Base-by-base conservation (phyloP, 2,113 vertebrate genomes). In the Castor canadensis region DNA sequence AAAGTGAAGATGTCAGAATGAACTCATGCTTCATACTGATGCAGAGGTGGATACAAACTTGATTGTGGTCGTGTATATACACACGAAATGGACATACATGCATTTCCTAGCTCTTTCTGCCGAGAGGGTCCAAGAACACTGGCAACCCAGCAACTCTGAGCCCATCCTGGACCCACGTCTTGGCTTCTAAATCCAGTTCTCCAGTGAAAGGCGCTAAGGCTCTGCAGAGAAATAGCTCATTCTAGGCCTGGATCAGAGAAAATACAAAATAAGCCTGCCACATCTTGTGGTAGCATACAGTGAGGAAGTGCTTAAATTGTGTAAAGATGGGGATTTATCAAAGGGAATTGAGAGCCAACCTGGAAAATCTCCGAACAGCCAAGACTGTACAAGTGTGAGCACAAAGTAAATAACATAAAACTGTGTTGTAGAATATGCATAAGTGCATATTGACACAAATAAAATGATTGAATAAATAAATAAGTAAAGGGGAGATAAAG, bases 291-390 rank as follows among this genome's bases (percentile, higher is more conserved):
- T 10, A 58, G 62, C 72, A 67, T 30, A 60, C 43, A 17, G 22
- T 5, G 56, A 94, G 52, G 3, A 47, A 24, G 30, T 3, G 13
- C 9, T 81, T n/a, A 8, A 9, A 9, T 38, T 15, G 30, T 30
- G 1, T 0, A 8, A 20, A 24, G 58, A 28, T 2, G 32, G 11
- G 35, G 24, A 9, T 15, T 17, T 0, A 10, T 43, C 66, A 3
- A 4, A 40, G 62, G 79, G 40, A n/a, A 54, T 0, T 24, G 19
- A 1, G 10, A 0, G 15, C 22, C 69, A 6, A 38, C 45, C 20
- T 1, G 17, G 66, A 82, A 76, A 30, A 35, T 32, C 17, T 56
- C 43, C 26, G 75, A 0, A 0, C 0, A 35, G 40, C 73, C 89
- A 67, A 24, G 19, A 9, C 28, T 56, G 35, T 30, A 30, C 13